Evolutionary conservation across 2,888 invertebrate genomes (phyloP).

Genomic region (Tupiocoris notatus): DNA sequence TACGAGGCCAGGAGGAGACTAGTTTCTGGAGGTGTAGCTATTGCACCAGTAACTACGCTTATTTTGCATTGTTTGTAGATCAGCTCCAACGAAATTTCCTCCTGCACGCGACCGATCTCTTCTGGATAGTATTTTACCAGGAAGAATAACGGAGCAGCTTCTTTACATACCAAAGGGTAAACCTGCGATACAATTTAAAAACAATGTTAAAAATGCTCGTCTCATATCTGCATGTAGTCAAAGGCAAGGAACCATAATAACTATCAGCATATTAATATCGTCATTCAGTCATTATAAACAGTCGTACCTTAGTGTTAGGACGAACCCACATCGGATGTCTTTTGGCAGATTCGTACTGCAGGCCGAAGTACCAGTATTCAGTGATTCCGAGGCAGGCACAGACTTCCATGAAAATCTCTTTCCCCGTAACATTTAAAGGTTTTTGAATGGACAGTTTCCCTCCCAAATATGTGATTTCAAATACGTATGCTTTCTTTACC

Average conservation of each 20-base stretch:
- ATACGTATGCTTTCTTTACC: conserved; percentile 23
- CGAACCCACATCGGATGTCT: conserved; percentile 42
- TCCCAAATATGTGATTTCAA: conserved; percentile 37
- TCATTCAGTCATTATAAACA: too few species aligned
- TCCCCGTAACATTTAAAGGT: conserved; percentile 38
- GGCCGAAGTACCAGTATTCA: conserved; percentile 45
- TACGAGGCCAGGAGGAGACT: conserved; percentile 45
- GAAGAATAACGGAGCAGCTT: conserved; percentile 38
- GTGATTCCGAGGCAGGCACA: conserved; percentile 42
- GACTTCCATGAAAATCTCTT: conserved; percentile 44
- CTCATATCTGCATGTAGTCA: too few species aligned
- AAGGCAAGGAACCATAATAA: too few species aligned
- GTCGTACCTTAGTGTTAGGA: conserved; percentile 39
- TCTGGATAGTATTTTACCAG: conserved; percentile 46
- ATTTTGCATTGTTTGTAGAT: conserved; percentile 45
- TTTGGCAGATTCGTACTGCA: conserved; percentile 43
- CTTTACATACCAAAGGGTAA: conserved; percentile 30
- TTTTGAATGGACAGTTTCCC: conserved; percentile 40
- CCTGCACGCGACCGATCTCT: conserved; percentile 42
- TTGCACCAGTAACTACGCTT: conserved; percentile 40
- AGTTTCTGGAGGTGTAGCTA: conserved; percentile 44
- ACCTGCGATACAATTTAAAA: conserved; percentile 7
- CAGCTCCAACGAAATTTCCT: conserved; percentile 34
- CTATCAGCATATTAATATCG: too few species aligned
- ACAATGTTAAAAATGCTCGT: neutral